A percentile compares a stretch with the other conserved stretches of the same genome.
Conservation (phyloP, 2,113 vertebrate species). For the Blennius ocellaris region DNA sequence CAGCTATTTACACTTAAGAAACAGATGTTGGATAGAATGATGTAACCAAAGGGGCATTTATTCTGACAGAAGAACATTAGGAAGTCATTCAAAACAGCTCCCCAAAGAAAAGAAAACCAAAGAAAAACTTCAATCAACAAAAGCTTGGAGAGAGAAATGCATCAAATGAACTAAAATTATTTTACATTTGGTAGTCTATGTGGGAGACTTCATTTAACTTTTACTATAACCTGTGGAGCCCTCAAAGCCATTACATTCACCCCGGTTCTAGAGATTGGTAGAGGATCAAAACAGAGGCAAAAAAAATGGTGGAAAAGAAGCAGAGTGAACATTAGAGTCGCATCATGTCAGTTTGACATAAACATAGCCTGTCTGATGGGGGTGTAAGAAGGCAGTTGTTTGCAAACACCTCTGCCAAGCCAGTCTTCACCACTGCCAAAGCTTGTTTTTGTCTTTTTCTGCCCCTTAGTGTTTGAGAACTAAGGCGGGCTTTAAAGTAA, state of each 20-base stretch:
- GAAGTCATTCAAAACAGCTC: no score
- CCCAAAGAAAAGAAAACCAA: no score
- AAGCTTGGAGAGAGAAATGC: no score
- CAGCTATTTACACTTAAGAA: no score
- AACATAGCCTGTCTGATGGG: not conserved
- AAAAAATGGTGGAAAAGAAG: not conserved
- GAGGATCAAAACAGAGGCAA: not conserved
- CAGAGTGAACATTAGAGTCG: not conserved
- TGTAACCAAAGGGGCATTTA: no score
- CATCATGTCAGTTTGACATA: not conserved
- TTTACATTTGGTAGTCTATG: no score
- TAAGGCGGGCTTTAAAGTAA: not conserved
- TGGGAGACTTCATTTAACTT: no score
- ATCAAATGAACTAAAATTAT: no score
- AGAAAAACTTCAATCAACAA: no score
- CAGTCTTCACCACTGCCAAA: not conserved
- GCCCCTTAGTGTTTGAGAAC: not conserved
- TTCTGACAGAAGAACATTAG: no score
- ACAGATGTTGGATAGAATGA: no score
- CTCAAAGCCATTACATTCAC: not conserved
- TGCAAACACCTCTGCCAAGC: constrained; percentile 1
- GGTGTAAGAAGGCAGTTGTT: not conserved
- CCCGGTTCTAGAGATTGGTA: not conserved
- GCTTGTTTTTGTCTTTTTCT: not conserved
- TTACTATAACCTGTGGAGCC: not conserved